A percentile compares a stretch with the other conserved stretches of the same genome.
Conservation (phyloP, 1,140 invertebrate genomes). For the Danaus melanippus region DNA sequence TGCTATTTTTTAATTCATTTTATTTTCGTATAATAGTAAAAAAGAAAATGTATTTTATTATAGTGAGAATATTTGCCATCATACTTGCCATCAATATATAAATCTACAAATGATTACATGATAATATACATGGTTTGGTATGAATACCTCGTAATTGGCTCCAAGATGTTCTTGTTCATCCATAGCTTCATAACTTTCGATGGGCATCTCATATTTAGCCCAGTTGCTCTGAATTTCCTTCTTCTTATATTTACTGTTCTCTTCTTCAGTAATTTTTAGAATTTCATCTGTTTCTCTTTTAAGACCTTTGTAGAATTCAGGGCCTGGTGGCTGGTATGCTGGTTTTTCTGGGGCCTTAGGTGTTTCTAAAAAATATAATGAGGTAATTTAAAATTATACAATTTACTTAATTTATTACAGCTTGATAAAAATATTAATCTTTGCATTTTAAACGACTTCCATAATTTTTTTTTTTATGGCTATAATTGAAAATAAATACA, state of each 20-base stretch:
- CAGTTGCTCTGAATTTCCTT: conserved; percentile 69
- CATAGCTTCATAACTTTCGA: conserved; percentile 63
- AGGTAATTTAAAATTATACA: neutral
- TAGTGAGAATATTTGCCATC: too few species aligned
- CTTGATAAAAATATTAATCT: too few species aligned
- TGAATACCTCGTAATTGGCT: conserved; percentile 60
- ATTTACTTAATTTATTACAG: too few species aligned
- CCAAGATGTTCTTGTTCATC: conserved; percentile 59
- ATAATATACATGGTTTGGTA: too few species aligned
- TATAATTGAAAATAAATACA: too few species aligned
- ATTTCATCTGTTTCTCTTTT: conserved; percentile 65
- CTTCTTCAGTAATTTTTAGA: conserved; percentile 62
- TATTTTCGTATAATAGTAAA: too few species aligned
- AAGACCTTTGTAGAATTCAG: conserved; percentile 57
- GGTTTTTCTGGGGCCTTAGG: conserved; percentile 43
- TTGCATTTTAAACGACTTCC: too few species aligned
- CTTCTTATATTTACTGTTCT: conserved; percentile 61
- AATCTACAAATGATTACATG: too few species aligned
- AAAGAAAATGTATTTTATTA: too few species aligned
- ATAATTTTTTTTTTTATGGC: too few species aligned
- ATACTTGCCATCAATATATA: too few species aligned
- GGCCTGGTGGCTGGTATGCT: conserved; percentile 44
- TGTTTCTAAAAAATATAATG: conserved; percentile 2
- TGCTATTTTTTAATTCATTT: too few species aligned
- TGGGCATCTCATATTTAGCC: conserved; percentile 65